Conservation (phyloP, 2,797 vertebrate species). For the Neosilurus mollespiculum region DNA sequence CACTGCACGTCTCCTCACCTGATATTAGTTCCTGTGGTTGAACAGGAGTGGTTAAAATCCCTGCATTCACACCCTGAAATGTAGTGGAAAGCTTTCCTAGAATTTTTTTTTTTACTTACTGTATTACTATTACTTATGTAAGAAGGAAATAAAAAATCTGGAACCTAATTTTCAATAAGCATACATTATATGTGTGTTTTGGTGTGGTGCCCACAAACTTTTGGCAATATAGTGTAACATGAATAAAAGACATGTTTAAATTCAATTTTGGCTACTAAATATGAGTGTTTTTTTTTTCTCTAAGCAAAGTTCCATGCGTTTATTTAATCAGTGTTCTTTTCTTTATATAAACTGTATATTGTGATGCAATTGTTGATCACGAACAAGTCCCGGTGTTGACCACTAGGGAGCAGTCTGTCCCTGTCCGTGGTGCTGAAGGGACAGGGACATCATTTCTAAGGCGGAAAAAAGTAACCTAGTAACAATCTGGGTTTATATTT, state of each 20-base stretch:
- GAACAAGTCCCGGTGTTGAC: background rate
- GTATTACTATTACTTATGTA: too few species aligned
- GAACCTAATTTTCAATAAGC: background rate
- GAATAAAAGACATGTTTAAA: too few species aligned
- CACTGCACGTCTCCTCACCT: background rate
- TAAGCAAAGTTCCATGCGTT: background rate
- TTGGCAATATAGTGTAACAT: background rate
- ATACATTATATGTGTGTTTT: background rate
- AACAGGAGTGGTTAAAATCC: background rate
- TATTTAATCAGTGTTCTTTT: background rate
- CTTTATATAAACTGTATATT: background rate
- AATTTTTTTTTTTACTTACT: background rate
- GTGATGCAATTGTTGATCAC: constrained; percentile 4
- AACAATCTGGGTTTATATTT: constrained; percentile 11
- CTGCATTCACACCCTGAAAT: background rate
- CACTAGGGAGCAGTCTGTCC: constrained; percentile 43
- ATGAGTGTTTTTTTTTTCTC: background rate
- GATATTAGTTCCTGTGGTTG: background rate
- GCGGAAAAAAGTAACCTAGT: constrained; percentile 22
- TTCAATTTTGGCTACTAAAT: background rate
- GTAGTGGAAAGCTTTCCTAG: background rate
- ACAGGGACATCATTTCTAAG: constrained; percentile 16
- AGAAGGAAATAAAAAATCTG: background rate
- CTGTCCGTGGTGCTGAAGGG: constrained; percentile 54
- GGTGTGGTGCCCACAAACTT: background rate